Base-by-base conservation (phyloP, 2,888 invertebrate genomes). In the Tortrix viridana region DNA sequence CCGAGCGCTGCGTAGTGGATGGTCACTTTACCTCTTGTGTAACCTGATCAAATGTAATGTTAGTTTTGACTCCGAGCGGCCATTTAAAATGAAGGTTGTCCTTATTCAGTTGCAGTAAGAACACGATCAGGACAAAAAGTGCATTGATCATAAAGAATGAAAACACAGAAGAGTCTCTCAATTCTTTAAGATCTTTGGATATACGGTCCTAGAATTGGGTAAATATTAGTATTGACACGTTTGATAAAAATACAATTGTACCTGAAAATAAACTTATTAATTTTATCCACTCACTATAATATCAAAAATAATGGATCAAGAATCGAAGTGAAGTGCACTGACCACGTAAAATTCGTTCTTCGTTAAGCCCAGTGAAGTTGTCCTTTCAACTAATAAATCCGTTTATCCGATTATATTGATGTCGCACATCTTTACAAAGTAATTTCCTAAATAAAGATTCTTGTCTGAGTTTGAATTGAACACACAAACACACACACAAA, bases 61-160 rank as follows among this genome's bases (percentile, higher is more conserved):
- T 98, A 88, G 96, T 97, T 94, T 96, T 97, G 84, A 97, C 96
- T 93, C 97, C 98, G 81, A 97, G 95, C 60, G 98, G 98, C 98
- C 98, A 98, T 90, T 98, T 97, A 86, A 98, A 94, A 93, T 98
- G 98, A 78, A 99, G 94, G 85, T 96, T 95, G 91, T 98, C 98
- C 95, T 98, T 98, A 94, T 99, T 98, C 92, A 99, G 94, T 94
- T 99, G 99, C 85, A 99, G 96, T 89, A 99, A 96, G 93, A 99
- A 98, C 77, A 99, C 98, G 92, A 99, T 98, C 87, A 99, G 95
- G 80, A 99, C 98, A 95, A 99, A 99, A 80, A 99, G 95, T 75
- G 99, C 98, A 93, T 99, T 99, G 90, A 98, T 92, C 98, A 99
- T 99, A 94, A 99, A 97, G 94, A 99, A 99, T 76, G 96, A 97